phyloP scores from a whole-genome alignment of 2,888 invertebrate species.

The Sipha maydis region DNA sequence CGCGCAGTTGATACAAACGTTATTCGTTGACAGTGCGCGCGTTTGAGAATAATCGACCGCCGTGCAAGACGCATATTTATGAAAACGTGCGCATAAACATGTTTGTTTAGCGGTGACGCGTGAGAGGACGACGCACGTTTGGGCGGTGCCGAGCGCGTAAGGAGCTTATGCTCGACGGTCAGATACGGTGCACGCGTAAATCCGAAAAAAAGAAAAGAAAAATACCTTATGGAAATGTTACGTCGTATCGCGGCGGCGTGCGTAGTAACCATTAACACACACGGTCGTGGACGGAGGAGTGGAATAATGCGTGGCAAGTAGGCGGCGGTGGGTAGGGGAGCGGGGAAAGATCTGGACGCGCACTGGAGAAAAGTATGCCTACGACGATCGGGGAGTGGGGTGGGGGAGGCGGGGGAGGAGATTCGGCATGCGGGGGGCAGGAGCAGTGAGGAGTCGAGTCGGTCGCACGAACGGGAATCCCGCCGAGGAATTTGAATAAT shows the following conservation, averaged over 20 bases:
- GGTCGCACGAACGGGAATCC: conserved; percentile 44
- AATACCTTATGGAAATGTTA: neutral
- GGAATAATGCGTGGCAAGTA: neutral
- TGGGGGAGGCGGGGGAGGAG: neutral
- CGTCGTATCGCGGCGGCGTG: neutral
- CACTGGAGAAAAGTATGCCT: too few relatives aligned
- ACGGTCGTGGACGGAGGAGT: neutral
- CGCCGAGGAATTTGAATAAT: conserved; percentile 61
- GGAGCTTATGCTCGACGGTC: too few relatives aligned
- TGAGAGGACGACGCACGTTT: neutral
- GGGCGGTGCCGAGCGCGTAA: too few relatives aligned
- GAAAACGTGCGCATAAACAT: neutral
- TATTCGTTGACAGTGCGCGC: too few relatives aligned
- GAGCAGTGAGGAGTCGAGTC: neutral
- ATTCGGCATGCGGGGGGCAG: neutral
- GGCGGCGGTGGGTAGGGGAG: neutral
- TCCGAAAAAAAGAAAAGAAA: neutral
- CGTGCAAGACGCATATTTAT: too few relatives aligned
- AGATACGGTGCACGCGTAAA: too few relatives aligned
- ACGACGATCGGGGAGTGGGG: neutral
- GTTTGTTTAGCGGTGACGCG: conserved; percentile 27
- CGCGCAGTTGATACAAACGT: too few relatives aligned
- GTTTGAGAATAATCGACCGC: too few relatives aligned
- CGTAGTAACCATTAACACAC: neutral
- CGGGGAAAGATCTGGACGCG: neutral